phyloP scores from a whole-genome alignment of 2,888 invertebrate genomes.

The Thera britannica region DNA sequence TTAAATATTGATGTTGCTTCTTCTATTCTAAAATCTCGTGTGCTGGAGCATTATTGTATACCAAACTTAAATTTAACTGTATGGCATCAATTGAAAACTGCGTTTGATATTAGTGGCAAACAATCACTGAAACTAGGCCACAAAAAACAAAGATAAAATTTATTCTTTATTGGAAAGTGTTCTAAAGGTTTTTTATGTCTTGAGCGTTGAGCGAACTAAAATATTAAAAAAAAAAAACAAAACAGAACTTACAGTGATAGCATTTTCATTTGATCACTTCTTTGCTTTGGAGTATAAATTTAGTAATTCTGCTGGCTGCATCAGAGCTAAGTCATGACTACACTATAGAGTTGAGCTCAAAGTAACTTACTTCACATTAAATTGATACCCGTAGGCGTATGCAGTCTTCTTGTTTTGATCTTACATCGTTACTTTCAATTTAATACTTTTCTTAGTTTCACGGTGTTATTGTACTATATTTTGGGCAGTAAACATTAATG shows the following conservation, averaged over 20 bases:
- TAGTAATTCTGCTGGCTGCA: too few species aligned
- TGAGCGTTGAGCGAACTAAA: too few species aligned
- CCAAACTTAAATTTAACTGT: background rate
- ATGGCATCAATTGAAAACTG: background rate
- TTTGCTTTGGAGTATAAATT: too few species aligned
- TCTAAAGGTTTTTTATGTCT: too few species aligned
- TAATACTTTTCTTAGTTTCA: constrained; percentile 56
- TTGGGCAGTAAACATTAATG: constrained; percentile 54
- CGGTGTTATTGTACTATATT: constrained; percentile 56
- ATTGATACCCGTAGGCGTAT: constrained; percentile 24
- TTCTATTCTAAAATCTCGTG: constrained; percentile 1
- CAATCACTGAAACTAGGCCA: background rate
- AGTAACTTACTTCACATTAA: constrained; percentile 8
- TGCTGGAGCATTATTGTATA: background rate
- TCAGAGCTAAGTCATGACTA: too few species aligned
- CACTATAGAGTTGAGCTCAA: background rate
- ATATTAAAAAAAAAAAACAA: too few species aligned
- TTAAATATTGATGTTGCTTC: constrained; percentile 47
- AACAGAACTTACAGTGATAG: too few species aligned
- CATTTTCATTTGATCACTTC: too few species aligned
- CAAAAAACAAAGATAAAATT: background rate
- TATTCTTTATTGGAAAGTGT: too few species aligned
- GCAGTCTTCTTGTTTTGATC: constrained; percentile 49
- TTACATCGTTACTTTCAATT: constrained; percentile 56
- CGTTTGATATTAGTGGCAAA: background rate